Evolutionary conservation across 2,888 invertebrate species (phyloP).

Genomic region (Mycalesis mineus): DNA sequence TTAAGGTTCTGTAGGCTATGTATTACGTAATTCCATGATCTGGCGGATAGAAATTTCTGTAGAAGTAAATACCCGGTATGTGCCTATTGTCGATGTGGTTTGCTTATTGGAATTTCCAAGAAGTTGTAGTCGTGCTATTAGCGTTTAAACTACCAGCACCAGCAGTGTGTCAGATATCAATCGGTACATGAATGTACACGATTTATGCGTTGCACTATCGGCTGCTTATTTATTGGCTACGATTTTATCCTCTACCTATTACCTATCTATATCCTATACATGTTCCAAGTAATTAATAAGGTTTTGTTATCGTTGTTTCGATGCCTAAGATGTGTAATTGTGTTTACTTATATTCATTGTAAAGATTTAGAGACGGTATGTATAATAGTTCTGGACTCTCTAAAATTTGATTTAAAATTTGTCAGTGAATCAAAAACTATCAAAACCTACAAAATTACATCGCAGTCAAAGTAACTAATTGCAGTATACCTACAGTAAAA

Average conservation of each 20-base stretch:
- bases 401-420: too few species aligned
- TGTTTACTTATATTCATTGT: too few species aligned
- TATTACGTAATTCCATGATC: background rate
- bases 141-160: background rate
- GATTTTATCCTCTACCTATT: background rate
- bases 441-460: too few species aligned
- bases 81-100: background rate
- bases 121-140: background rate
- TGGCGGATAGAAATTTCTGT: background rate
- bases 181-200: background rate
- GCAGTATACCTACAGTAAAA: background rate
- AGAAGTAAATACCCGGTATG: background rate
- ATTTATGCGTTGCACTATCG: background rate
- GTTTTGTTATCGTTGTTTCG: too few species aligned
- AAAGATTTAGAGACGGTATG: too few species aligned
- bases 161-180: background rate
- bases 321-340: too few species aligned
- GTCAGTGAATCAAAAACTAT: too few species aligned
- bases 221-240: background rate
- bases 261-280: too few species aligned
- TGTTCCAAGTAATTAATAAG: too few species aligned
- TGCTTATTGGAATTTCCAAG: background rate
- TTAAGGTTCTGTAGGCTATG: background rate
- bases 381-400: too few species aligned
- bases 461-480: background rate